Evolutionary conservation across 1,140 invertebrate genomes (phyloP).

Genomic region (Sipha flava): DNA sequence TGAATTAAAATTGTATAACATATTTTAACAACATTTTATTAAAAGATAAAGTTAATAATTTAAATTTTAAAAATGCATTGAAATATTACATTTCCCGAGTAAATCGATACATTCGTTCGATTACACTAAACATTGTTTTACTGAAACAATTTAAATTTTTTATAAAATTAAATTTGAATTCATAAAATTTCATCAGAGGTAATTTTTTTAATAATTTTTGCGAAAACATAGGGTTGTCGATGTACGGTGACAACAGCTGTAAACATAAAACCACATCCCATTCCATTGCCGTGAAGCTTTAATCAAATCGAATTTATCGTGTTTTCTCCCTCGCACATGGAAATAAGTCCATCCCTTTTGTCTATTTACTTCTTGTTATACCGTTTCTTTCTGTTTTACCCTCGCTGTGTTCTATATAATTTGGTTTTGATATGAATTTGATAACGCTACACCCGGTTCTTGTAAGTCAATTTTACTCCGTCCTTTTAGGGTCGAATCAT

Average conservation of each 20-base stretch:
- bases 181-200: no score
- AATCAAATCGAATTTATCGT: conserved; percentile 8
- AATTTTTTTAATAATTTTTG: no score
- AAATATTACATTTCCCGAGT: no score
- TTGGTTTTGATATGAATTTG: conserved; percentile 24
- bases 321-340: background rate
- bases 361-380: background rate
- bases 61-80: no score
- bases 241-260: background rate
- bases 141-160: no score
- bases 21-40: no score
- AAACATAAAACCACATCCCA: background rate
- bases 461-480: conserved; percentile 1
- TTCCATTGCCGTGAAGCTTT: background rate
- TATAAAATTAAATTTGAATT: no score
- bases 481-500: background rate
- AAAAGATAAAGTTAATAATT: no score
- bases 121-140: no score
- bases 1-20: no score
- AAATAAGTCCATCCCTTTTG: background rate
- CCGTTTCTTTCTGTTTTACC: background rate
- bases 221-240: background rate
- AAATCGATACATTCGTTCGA: no score
- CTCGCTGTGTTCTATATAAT: background rate
- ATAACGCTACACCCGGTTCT: conserved; percentile 1